Percentiles rank a stretch among this genome's conserved stretches.
Conservation (phyloP, 1,140 invertebrate species). For the Cylas formicarius region DNA sequence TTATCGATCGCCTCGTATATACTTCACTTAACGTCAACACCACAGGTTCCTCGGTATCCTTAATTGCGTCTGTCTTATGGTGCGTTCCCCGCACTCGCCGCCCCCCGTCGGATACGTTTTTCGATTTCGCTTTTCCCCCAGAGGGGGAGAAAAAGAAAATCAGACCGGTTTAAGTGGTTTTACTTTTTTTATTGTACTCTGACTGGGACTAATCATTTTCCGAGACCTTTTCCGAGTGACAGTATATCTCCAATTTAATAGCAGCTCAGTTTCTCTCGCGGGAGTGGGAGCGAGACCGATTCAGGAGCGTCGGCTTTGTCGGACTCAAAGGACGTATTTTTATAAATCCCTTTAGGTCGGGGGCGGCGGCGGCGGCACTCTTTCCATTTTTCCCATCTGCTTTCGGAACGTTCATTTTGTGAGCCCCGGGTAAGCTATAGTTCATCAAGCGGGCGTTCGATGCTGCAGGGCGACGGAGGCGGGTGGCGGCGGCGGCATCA, state of each 20-base stretch:
- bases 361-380: slow-evolving; percentile 11
- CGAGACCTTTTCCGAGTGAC: slow-evolving; percentile 19
- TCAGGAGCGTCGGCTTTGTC: slow-evolving; percentile 17
- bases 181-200: slow-evolving; percentile 26
- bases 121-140: slow-evolving; percentile 12
- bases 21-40: too few species aligned
- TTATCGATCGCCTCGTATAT: too few species aligned
- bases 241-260: slow-evolving; percentile 30
- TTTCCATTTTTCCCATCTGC: slow-evolving; percentile 31
- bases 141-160: too few species aligned
- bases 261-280: slow-evolving; percentile 9
- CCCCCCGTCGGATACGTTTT: not conserved
- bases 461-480: too few species aligned
- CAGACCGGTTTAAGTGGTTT: slow-evolving; percentile 20
- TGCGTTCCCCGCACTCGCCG: too few species aligned
- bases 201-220: slow-evolving; percentile 27
- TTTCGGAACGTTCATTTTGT: too few species aligned
- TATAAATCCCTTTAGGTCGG: slow-evolving; percentile 20
- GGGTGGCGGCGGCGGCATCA: too few species aligned
- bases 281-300: not conserved
- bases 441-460: too few species aligned
- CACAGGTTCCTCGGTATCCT: too few species aligned
- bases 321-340: slow-evolving; percentile 25
- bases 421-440: too few species aligned
- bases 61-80: too few species aligned